These are phyloP conservation scores for Trichonephila clavata DNA, from an alignment of 1,140 invertebrate genomes.

Conservation along the genomic window DNA sequence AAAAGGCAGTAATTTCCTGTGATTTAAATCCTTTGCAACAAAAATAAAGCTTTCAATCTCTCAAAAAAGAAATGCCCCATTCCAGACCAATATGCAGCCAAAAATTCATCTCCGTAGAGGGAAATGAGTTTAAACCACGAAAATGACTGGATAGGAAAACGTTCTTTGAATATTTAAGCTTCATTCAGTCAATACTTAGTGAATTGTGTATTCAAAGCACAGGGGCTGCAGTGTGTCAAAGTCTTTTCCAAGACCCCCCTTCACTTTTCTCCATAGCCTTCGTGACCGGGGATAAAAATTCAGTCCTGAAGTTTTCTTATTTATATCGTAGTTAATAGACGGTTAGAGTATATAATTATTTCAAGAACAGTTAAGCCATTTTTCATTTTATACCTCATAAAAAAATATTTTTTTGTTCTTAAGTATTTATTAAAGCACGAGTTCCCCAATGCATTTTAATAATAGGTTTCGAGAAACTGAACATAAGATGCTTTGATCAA, in stretches of 20 bases:
- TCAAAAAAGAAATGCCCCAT: background rate
- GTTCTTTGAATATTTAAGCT: constrained; percentile 21
- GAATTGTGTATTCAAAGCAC: constrained; percentile 35
- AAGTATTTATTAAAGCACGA: background rate
- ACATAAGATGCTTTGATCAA: no score
- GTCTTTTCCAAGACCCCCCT: background rate
- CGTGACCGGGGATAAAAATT: constrained; percentile 1
- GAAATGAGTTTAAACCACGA: constrained; percentile 11
- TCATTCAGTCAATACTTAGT: constrained; percentile 43
- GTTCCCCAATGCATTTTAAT: background rate
- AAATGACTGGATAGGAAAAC: background rate
- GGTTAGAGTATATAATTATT: background rate
- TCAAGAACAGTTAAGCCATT: background rate
- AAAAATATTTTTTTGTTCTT: background rate
- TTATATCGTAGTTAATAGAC: background rate
- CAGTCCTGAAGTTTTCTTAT: background rate
- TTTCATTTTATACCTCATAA: background rate
- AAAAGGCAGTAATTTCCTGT: no score
- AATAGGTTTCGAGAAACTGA: no score
- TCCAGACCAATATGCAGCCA: background rate
- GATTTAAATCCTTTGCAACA: background rate
- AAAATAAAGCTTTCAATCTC: background rate
- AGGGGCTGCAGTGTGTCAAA: background rate
- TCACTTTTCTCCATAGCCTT: background rate
- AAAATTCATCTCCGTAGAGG: background rate